Evolutionary conservation across 2,113 vertebrate species (phyloP).

Genomic region (Engraulis encrasicolus): DNA sequence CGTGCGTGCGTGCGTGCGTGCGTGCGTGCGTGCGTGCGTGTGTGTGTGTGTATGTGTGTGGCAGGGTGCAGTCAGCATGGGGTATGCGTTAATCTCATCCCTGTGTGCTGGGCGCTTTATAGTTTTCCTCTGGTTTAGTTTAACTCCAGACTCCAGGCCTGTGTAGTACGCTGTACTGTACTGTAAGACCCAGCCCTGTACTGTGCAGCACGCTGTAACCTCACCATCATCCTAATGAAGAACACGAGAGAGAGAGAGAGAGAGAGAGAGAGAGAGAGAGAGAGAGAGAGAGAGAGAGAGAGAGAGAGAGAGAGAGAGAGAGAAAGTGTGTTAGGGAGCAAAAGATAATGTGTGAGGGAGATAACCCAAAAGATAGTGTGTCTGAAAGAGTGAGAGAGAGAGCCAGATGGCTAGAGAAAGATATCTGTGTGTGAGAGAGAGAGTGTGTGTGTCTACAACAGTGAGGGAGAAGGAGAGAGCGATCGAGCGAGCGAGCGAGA

Average conservation of each 20-base stretch:
- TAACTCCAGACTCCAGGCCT: slow-evolving; percentile 43
- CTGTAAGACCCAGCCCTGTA: slow-evolving; percentile 45
- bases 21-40: neutral
- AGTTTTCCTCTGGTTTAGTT: slow-evolving; percentile 67
- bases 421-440: neutral
- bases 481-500: too few species aligned
- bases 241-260: slow-evolving; percentile 29
- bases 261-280: too few species aligned
- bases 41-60: slow-evolving; percentile 27
- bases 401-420: too few species aligned
- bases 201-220: slow-evolving; percentile 31
- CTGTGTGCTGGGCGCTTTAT: slow-evolving; percentile 62
- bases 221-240: slow-evolving; percentile 44
- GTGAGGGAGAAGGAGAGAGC: neutral
- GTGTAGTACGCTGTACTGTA: too few species aligned
- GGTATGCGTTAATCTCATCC: slow-evolving; percentile 59
- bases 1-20: neutral
- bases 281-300: too few species aligned
- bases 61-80: slow-evolving; percentile 37
- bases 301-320: too few species aligned
- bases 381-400: neutral
- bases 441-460: too few species aligned
- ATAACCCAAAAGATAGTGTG: too few species aligned
- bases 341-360: too few species aligned
- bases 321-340: too few species aligned